These are phyloP conservation scores for Parascotia fuliginaria DNA, from an alignment of 2,888 invertebrate genomes.

Conservation along the genomic window DNA sequence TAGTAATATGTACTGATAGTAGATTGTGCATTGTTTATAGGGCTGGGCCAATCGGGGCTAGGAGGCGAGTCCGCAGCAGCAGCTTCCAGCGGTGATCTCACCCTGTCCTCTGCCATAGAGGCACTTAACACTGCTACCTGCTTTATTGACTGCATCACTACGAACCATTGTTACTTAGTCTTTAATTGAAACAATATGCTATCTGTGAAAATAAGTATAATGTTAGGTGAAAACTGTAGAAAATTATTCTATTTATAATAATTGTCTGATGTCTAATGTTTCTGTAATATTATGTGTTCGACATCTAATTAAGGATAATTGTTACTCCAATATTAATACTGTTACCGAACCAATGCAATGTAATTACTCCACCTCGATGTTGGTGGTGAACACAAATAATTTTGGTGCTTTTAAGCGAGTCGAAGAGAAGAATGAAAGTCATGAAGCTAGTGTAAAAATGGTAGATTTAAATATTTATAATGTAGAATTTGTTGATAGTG, in stretches of 20 bases:
- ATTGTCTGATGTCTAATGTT: constrained; percentile 85
- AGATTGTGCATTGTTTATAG: constrained; percentile 71
- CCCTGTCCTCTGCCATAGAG: constrained; percentile 81
- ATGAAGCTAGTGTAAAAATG: constrained; percentile 85
- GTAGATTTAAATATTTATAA: constrained; percentile 86
- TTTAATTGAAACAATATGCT: constrained; percentile 88
- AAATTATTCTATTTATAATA: constrained; percentile 87
- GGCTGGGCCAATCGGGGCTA: constrained; percentile 89
- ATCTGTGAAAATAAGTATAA: constrained; percentile 89
- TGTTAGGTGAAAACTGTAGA: constrained; percentile 85
- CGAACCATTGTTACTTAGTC: constrained; percentile 87
- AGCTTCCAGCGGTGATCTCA: constrained; percentile 86
- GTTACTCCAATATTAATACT: constrained; percentile 85
- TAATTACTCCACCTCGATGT: constrained; percentile 87
- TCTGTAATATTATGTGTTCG: constrained; percentile 89
- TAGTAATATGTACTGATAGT: constrained; percentile 22
- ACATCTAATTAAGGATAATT: constrained; percentile 86
- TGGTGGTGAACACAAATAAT: constrained; percentile 86
- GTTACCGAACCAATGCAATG: constrained; percentile 87
- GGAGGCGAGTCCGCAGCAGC: constrained; percentile 85
- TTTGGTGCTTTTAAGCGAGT: constrained; percentile 86
- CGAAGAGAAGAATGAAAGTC: constrained; percentile 84
- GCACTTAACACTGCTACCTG: constrained; percentile 86
- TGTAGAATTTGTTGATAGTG: constrained; percentile 85
- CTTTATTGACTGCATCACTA: constrained; percentile 87